These are phyloP conservation scores for Globodera rostochiensis DNA, from an alignment of 1,140 invertebrate genomes.

Conservation along the genomic window DNA sequence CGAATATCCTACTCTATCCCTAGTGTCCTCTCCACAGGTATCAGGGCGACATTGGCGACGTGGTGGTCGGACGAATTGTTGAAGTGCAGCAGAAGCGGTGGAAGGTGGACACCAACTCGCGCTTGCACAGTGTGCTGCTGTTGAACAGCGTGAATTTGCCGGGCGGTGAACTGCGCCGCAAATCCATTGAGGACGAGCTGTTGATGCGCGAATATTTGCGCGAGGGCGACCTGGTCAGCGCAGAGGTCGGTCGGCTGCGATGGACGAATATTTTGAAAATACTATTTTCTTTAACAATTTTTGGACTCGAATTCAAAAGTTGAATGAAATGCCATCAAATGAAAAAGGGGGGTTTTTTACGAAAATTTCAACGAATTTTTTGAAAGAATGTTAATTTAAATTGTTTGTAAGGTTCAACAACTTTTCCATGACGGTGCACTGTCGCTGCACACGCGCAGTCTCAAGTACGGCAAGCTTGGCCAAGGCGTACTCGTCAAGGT, in stretches of 20 bases:
- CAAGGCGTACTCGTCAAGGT: slow-evolving; percentile 84
- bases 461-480: slow-evolving; percentile 91
- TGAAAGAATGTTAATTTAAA: slow-evolving; percentile 70
- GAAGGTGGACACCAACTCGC: slow-evolving; percentile 91
- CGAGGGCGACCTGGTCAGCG: slow-evolving; percentile 94
- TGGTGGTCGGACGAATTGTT: slow-evolving; percentile 87
- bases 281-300: too few species aligned
- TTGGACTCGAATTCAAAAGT: too few species aligned
- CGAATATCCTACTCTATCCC: too few species aligned
- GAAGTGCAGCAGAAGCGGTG: slow-evolving; percentile 85
- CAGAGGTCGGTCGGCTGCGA: slow-evolving; percentile 38
- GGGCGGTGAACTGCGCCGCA: slow-evolving; percentile 87
- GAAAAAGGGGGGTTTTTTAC: slow-evolving; percentile 7
- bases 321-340: too few species aligned
- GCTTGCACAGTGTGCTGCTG: slow-evolving; percentile 83
- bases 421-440: slow-evolving; percentile 86
- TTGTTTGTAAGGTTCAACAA: slow-evolving; percentile 81
- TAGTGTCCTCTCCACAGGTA: slow-evolving; percentile 65
- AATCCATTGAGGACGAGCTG: slow-evolving; percentile 93
- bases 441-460: slow-evolving; percentile 88
- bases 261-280: too few species aligned
- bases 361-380: slow-evolving; percentile 22
- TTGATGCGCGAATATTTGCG: slow-evolving; percentile 91
- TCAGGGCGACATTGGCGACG: slow-evolving; percentile 88
- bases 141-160: slow-evolving; percentile 94